A percentile compares a stretch with the other conserved stretches of the same genome.
phyloP scores from a whole-genome alignment of 2,888 invertebrate species.

The Drosophila peninsularis region DNA sequence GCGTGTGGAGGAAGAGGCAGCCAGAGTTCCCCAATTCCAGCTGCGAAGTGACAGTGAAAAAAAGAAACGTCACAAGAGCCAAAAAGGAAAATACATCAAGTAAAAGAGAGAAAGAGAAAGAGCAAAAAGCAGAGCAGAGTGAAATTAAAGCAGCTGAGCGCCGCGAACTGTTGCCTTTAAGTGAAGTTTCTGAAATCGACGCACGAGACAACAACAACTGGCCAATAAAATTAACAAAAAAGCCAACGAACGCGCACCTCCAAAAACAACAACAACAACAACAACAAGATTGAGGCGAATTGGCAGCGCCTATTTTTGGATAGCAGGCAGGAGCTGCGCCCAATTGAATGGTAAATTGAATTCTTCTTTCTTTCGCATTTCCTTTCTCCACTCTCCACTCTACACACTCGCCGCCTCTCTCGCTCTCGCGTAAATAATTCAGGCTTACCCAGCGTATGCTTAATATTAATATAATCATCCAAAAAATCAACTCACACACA shows the following conservation, averaged over 20 bases:
- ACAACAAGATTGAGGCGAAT: slow-evolving; percentile 48
- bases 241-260: slow-evolving; percentile 60
- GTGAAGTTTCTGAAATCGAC: slow-evolving; percentile 73
- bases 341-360: slow-evolving; percentile 75
- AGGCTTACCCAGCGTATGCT: slow-evolving; percentile 65
- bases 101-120: slow-evolving; percentile 16
- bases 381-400: slow-evolving; percentile 26
- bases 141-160: slow-evolving; percentile 70
- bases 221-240: slow-evolving; percentile 47
- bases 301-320: slow-evolving; percentile 78
- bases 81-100: slow-evolving; percentile 22
- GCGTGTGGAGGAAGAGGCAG: slow-evolving; percentile 14
- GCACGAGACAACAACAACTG: slow-evolving; percentile 19
- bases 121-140: slow-evolving; percentile 78
- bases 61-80: slow-evolving; percentile 27
- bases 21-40: slow-evolving; percentile 54
- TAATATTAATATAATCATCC: slow-evolving; percentile 66
- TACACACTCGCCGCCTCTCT: background rate
- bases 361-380: slow-evolving; percentile 39
- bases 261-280: slow-evolving; percentile 30
- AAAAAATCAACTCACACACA: slow-evolving; percentile 32
- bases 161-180: slow-evolving; percentile 56
- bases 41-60: slow-evolving; percentile 67
- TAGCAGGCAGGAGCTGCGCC: slow-evolving; percentile 59
- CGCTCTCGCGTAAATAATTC: slow-evolving; percentile 51